phyloP scores from a whole-genome alignment of 2,888 invertebrate genomes.

The Ophion slaviceki region DNA sequence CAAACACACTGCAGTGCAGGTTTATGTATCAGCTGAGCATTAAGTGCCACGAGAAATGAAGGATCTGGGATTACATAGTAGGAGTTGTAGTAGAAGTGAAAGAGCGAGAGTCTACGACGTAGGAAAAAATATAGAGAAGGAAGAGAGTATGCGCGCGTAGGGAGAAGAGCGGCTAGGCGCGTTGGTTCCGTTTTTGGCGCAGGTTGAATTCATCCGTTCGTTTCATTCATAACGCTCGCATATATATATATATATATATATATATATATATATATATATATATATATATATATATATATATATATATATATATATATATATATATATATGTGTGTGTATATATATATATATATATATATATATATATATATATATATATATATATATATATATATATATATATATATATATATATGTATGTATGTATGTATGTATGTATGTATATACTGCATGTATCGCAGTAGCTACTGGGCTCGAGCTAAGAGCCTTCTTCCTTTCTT shows the following conservation, averaged over 20 bases:
- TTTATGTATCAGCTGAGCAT: constrained; percentile 38
- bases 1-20: background rate
- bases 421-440: background rate
- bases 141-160: constrained; percentile 29
- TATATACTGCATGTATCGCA: constrained; percentile 3
- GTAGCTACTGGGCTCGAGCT: constrained; percentile 27
- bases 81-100: constrained; percentile 23
- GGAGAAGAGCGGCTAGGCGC: constrained; percentile 25
- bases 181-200: constrained; percentile 72
- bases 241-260: constrained; percentile 21
- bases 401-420: constrained; percentile 35
- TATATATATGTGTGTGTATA: constrained; percentile 33
- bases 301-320: background rate
- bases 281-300: constrained; percentile 36
- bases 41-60: constrained; percentile 55
- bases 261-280: background rate
- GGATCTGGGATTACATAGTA: constrained; percentile 43
- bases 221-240: constrained; percentile 78
- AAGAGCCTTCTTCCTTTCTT: constrained; percentile 56
- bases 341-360: constrained; percentile 34
- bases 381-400: background rate
- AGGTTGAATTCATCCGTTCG: constrained; percentile 81
- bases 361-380: constrained; percentile 21
- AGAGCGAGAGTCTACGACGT: constrained; percentile 46
- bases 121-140: constrained; percentile 40